Conservation (phyloP, 2,113 vertebrate species). For the Pleuronectes platessa region DNA sequence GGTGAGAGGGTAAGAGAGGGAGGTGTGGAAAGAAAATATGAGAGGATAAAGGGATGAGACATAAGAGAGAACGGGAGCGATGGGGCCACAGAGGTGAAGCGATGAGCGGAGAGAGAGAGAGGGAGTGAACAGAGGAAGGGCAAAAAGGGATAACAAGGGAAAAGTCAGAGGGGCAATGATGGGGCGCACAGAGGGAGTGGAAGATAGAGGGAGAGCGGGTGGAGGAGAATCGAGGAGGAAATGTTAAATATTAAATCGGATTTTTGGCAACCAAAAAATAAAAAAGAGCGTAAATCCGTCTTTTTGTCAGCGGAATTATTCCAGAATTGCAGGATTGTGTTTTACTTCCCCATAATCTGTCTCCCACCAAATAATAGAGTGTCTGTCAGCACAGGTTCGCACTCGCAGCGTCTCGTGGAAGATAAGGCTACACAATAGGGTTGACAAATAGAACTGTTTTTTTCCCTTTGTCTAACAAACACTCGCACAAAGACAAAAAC, state of each 20-base stretch:
- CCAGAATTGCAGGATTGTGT: constrained; percentile 50
- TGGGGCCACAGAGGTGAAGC: background rate
- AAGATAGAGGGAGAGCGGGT: background rate
- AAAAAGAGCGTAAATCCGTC: constrained; percentile 48
- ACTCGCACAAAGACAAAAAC: constrained; percentile 3
- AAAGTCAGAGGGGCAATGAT: background rate
- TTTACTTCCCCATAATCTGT: constrained; percentile 55
- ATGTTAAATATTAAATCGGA: constrained; percentile 40
- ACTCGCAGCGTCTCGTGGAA: constrained; percentile 34
- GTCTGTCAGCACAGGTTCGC: constrained; percentile 40
- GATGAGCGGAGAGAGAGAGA: background rate
- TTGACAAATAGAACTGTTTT: constrained; percentile 35
- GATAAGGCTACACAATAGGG: constrained; percentile 51
- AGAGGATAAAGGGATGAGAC: constrained; percentile 27
- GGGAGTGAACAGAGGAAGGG: background rate
- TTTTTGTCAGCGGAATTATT: constrained; percentile 61
- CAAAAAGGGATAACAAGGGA: background rate
- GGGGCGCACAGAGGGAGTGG: background rate
- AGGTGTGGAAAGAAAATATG: constrained; percentile 22
- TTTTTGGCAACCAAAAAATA: constrained; percentile 12
- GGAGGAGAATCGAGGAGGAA: constrained; percentile 3
- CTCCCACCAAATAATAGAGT: constrained; percentile 52
- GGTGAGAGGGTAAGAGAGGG: background rate
- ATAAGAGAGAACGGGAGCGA: constrained; percentile 1
- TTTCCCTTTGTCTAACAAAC: background rate